Evolutionary conservation across 1,140 invertebrate genomes (phyloP), one percentile per base, ranked within the genome.

Genomic region (Drosophila sp.): DNA sequence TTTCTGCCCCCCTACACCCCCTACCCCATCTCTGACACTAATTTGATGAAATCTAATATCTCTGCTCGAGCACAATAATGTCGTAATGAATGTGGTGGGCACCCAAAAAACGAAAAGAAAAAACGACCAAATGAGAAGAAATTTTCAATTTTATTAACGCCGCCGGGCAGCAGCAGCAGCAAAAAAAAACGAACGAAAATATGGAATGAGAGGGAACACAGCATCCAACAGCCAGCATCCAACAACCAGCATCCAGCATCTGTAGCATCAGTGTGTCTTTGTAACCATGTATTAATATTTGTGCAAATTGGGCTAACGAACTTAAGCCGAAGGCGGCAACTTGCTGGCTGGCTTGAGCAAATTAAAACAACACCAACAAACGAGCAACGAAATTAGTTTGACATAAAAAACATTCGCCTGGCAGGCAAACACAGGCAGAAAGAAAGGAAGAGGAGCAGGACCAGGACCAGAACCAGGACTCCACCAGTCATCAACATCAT

Each of bases 331-430:
- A 73, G 78, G 70, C 74, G 62, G 73, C 44, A 69, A 55, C 61
- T 54, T 63, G 40, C 67, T 60, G 70, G 33, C 65, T 79, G 75
- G 71, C 75, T 82, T 82, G 83, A 55, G 66, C 83, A 83, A 86
- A 87, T 87, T 82, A 86, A 87, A 86, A 76, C 83, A 86, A 79
- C 83, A 79, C 83, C 83, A 86, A 72, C 79, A 76, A 86, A 83
- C 83, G 83, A 87, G 83, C 83, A 86, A 71, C 76, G 69, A 86
- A 86, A 86, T 87, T 87, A 86, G 83, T 87, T 87, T 87, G 81
- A 78, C 81, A 85, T 85, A 72, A 85, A 86, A 85, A 81, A 73
- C 74, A 71, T 73, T 79, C 61, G 70, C 54, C 65, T 40, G 81
- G 29, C 55, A 66, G 72, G 41, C 73, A 73, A 33, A 23, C 44